Evolutionary conservation across 2,797 vertebrate species (phyloP).

Genomic region (Microctenopoma lineatum): DNA sequence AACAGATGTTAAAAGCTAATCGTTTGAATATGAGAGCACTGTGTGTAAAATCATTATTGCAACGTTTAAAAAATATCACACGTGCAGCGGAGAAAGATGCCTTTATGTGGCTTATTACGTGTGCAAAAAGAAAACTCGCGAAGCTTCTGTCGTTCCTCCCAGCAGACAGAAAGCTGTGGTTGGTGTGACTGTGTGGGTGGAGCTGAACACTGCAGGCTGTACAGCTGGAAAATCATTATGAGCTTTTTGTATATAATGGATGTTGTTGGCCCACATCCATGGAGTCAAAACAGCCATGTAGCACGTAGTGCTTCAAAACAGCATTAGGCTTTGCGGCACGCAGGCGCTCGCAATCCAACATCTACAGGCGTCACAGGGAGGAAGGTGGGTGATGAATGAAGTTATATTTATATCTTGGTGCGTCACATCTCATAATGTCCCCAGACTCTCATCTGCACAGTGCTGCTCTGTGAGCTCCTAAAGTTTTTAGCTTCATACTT

Average conservation of each 20-base stretch:
- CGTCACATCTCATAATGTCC: conserved; percentile 46
- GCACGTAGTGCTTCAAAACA: not conserved
- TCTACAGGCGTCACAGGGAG: conserved; percentile 7
- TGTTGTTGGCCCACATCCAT: conserved; percentile 31
- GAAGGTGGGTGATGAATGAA: conserved; percentile 49
- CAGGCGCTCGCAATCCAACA: not conserved
- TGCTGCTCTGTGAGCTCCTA: conserved; percentile 26
- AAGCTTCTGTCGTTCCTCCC: conserved; percentile 29
- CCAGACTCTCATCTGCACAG: conserved; percentile 42
- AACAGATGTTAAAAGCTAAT: not conserved
- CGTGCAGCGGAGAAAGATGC: not conserved
- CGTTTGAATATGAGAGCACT: not conserved
- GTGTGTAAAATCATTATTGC: not conserved
- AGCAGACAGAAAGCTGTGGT: conserved; percentile 49
- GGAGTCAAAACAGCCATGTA: conserved; percentile 4
- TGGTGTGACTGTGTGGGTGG: conserved; percentile 29
- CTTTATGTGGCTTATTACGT: not conserved
- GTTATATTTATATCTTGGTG: conserved; percentile 60
- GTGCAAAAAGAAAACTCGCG: not conserved
- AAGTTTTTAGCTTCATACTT: conserved; percentile 24
- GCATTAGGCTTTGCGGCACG: not conserved
- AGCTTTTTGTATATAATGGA: conserved; percentile 48
- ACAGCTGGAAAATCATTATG: conserved; percentile 63
- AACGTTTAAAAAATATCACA: not conserved
- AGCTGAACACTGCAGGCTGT: conserved; percentile 53